Percentiles rank a stretch among this genome's conserved stretches.
Conservation (phyloP, 2,797 vertebrate species). For the Sebastes glaucus region DNA sequence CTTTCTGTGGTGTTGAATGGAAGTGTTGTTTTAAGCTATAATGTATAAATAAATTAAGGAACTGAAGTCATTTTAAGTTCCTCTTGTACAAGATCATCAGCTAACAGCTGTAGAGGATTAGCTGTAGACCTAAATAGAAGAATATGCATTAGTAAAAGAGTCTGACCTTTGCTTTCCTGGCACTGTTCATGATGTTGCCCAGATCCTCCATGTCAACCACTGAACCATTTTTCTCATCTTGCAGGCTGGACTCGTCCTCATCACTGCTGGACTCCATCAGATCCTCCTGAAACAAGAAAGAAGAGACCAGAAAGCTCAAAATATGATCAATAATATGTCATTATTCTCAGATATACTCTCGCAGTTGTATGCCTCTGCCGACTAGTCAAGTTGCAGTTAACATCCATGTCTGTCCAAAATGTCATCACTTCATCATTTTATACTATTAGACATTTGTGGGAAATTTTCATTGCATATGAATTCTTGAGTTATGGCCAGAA, state of each 20-base stretch:
- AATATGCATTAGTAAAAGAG: background rate
- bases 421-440: too few species aligned
- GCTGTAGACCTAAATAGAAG: background rate
- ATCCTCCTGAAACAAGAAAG: conserved; percentile 68
- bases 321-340: too few species aligned
- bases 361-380: too few species aligned
- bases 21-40: too few species aligned
- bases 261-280: conserved; percentile 89
- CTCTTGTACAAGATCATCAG: background rate
- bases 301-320: background rate
- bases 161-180: conserved; percentile 89
- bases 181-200: conserved; percentile 83
- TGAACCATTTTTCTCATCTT: conserved; percentile 58
- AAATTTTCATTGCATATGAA: too few species aligned
- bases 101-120: background rate
- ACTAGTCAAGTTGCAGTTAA: too few species aligned
- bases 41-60: too few species aligned
- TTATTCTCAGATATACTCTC: too few species aligned
- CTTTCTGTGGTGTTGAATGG: background rate
- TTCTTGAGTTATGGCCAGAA: too few species aligned
- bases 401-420: too few species aligned
- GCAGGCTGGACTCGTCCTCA: conserved; percentile 79
- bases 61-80: too few species aligned
- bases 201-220: conserved; percentile 93
- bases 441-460: too few species aligned